Base-by-base conservation (phyloP, 2,113 vertebrate species). In the Columbina picui region DNA sequence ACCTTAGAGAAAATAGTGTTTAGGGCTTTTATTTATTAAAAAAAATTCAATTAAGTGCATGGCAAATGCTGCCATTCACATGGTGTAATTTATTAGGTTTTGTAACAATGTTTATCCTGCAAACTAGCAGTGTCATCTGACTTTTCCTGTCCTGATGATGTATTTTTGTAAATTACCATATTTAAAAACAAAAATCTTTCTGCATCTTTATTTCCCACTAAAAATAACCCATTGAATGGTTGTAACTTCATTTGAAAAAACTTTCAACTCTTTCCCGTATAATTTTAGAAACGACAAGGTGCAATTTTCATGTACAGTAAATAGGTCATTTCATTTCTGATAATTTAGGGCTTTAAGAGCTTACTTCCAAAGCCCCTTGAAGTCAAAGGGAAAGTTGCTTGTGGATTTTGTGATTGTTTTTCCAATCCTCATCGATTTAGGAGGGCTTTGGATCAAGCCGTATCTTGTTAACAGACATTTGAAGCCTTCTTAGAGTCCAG, bases 11-110 rank as follows among this genome's bases (percentile, higher is more conserved):
- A 95, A 92, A 93, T 56, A 91, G 78, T 95, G 64, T 89, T 94
- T 92, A 89, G 94, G 91, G 90, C 85, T 95, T 88, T 92, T 95
- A 90, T 95, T 97, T 97, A 93, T 94, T 94, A 60, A 79, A 90
- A 90, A 56, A 83, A 43, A 19, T 7, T 85, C 43, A 95, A 81
- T 77, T 55, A 75, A 81, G 74, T 75, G 79, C 70, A 91, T 93
- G 96, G 93, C 95, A 83, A 87, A 84, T 56, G 94, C 84, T 97
- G 96, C 94, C 94, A 88, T 94, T 87, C 86, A 89, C 83, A 59
- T 68, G 57, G 67, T 96, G 86, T 95, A 41, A 47, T 76, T 91
- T 83, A 73, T 65, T 81, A 70, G 74, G 86, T 96, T 94, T 97
- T 88, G 90, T 92, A 90, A 82, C 34, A 65, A 79, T 39, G 73